Evolutionary conservation across 2,113 vertebrate species (phyloP).

Genomic region (Odobenus rosmarus): DNA sequence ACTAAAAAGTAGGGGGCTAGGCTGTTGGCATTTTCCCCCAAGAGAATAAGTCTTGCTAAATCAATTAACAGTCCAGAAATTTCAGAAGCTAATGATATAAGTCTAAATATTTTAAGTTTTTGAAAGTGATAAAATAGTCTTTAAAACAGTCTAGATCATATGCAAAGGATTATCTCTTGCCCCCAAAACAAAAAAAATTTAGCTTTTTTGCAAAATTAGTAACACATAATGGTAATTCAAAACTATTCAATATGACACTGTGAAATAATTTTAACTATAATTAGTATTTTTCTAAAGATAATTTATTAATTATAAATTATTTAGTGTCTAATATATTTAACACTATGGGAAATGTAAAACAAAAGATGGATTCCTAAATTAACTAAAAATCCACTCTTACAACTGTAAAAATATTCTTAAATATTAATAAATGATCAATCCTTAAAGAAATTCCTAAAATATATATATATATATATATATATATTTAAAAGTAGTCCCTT

Average conservation of each 20-base stretch:
- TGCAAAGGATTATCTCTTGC: neutral
- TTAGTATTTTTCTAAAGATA: neutral
- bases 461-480: neutral
- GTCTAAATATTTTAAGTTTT: neutral
- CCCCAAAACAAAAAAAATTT: neutral
- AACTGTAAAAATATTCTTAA: neutral
- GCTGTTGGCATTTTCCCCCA: neutral
- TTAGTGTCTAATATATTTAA: neutral
- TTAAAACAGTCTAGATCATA: neutral
- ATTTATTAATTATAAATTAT: neutral
- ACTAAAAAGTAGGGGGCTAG: neutral
- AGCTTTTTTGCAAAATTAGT: neutral
- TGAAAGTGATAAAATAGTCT: neutral
- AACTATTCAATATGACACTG: neutral
- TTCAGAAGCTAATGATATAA: neutral
- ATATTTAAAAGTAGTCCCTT: neutral
- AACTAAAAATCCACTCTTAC: neutral
- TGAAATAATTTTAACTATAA: neutral
- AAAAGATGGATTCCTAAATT: neutral
- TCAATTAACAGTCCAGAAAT: neutral
- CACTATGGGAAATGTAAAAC: neutral
- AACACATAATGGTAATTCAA: neutral
- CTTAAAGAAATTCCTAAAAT: neutral
- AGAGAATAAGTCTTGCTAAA: neutral
- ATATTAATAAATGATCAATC: neutral